Conservation (phyloP, 2,113 vertebrate species). For the Toxotes jaculatrix region DNA sequence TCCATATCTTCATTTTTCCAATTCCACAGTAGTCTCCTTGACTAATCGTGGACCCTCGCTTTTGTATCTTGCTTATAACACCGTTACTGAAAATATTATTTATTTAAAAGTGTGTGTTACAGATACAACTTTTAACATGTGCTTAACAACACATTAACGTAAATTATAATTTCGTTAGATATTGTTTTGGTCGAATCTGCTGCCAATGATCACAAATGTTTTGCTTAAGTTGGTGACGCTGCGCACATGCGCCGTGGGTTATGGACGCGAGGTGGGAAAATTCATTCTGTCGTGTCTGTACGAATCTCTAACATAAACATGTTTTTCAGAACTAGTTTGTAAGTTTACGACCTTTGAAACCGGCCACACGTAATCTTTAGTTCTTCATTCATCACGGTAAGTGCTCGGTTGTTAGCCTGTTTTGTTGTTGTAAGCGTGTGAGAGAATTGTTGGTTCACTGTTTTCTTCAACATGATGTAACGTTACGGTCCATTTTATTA, state of each 20-base stretch:
- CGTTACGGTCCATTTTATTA: background rate
- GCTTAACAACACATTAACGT: background rate
- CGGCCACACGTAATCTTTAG: background rate
- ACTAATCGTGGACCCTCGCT: too few relatives aligned
- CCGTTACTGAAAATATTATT: too few relatives aligned
- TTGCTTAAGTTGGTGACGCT: background rate
- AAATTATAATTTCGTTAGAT: background rate
- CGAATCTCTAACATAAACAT: slow-evolving; percentile 15
- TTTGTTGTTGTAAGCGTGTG: background rate
- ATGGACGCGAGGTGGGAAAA: slow-evolving; percentile 63
- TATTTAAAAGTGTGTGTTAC: too few relatives aligned
- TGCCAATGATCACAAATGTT: accelerated
- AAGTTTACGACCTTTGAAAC: background rate
- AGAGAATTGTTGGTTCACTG: too few relatives aligned
- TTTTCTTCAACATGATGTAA: background rate
- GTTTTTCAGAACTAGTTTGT: slow-evolving; percentile 2
- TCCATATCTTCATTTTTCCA: too few relatives aligned
- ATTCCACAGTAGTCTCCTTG: too few relatives aligned
- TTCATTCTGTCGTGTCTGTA: slow-evolving; percentile 28
- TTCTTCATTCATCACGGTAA: slow-evolving; percentile 14
- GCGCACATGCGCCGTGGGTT: slow-evolving; percentile 52
- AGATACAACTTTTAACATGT: accelerated
- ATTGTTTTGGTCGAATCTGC: slow-evolving; percentile 61
- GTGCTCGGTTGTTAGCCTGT: background rate
- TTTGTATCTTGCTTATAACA: too few relatives aligned